Conservation (phyloP, 2,888 invertebrate species). For the Magallana nippona region DNA sequence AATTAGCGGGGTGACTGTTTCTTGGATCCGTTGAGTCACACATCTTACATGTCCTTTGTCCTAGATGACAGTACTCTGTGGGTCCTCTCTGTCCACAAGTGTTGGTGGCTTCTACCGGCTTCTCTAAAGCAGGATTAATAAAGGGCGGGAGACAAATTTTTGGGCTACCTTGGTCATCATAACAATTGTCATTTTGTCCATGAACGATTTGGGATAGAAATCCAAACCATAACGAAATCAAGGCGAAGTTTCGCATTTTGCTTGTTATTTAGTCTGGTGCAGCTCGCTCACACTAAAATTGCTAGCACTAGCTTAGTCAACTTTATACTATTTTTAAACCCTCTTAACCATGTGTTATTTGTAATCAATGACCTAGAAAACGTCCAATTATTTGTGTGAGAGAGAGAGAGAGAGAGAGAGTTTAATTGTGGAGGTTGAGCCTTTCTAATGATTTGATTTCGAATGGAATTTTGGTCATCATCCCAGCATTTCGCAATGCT, state of each 20-base stretch:
- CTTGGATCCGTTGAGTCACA: conserved; percentile 84
- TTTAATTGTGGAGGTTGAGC: no score
- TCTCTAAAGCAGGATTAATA: conserved; percentile 95
- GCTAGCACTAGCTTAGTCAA: no score
- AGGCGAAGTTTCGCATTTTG: neutral
- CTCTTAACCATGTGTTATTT: no score
- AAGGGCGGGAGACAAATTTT: conserved; percentile 97
- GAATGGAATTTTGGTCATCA: no score
- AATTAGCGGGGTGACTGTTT: conserved; percentile 86
- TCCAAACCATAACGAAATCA: conserved; percentile 46
- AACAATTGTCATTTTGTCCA: conserved; percentile 69
- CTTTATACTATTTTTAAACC: no score
- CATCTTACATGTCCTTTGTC: conserved; percentile 84
- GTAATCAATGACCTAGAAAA: no score
- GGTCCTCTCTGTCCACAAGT: conserved; percentile 91
- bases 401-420: no score
- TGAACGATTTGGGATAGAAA: conserved; percentile 59
- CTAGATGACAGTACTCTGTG: conserved; percentile 91
- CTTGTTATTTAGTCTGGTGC: no score
- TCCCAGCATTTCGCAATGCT: no score
- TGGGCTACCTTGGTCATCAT: conserved; percentile 72
- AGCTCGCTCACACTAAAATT: no score
- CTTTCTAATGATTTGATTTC: no score
- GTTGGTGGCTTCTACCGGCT: conserved; percentile 94
- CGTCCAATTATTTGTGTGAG: no score